Conservation (phyloP, 2,113 vertebrate genomes). For the Cyprinus carpio region DNA sequence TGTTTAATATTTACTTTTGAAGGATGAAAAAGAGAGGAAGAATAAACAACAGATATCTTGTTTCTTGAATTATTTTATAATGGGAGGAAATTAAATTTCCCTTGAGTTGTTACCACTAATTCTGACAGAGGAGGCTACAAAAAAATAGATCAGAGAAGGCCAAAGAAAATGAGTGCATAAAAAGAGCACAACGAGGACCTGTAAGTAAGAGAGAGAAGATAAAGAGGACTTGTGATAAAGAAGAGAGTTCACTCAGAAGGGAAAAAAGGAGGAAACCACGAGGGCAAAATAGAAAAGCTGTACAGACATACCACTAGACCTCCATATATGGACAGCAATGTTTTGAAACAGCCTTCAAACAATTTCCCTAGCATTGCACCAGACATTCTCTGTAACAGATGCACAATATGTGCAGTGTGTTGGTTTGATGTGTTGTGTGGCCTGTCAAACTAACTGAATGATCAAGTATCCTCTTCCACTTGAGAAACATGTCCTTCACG, state of each 20-base stretch:
- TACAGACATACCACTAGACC: conserved; percentile 12
- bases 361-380: neutral
- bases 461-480: conserved; percentile 10
- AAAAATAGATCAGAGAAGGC: conserved; percentile 26
- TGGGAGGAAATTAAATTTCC: conserved; percentile 41
- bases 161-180: conserved; percentile 1
- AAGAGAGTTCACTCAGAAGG: neutral
- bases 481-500: neutral
- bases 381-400: neutral
- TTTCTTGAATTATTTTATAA: conserved; percentile 36
- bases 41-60: conserved; percentile 10
- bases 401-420: neutral
- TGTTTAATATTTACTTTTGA: conserved; percentile 6
- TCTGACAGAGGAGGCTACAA: conserved; percentile 35
- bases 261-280: neutral
- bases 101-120: conserved; percentile 46
- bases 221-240: conserved; percentile 2
- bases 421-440: neutral
- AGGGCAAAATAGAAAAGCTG: neutral
- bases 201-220: too few species aligned
- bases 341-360: neutral
- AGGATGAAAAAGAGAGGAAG: neutral
- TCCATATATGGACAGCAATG: neutral
- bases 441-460: neutral
- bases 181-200: neutral